Conservation (phyloP, 2,797 vertebrate genomes). For the Glossophaga mutica region DNA sequence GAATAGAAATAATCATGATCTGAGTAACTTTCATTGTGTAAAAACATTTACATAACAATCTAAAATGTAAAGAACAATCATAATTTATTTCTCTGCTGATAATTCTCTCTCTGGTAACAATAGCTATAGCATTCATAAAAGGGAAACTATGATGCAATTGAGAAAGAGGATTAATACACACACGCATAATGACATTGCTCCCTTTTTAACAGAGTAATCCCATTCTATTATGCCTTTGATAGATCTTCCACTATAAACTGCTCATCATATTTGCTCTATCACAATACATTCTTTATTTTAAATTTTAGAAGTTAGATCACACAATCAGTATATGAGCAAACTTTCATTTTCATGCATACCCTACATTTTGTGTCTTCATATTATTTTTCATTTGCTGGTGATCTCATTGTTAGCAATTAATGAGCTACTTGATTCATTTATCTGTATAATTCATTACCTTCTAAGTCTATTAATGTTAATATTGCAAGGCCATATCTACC, state of each 20-base stretch:
- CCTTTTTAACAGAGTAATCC: not conserved
- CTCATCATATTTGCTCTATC: not conserved
- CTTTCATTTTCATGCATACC: not conserved
- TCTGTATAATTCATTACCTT: not conserved
- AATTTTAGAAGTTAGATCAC: not conserved
- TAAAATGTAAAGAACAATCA: not conserved
- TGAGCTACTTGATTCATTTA: not conserved
- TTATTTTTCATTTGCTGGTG: not conserved
- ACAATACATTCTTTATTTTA: not conserved
- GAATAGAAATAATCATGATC: not conserved
- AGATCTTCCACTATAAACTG: not conserved
- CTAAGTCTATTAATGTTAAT: not conserved
- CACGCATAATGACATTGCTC: not conserved
- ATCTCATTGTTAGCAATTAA: not conserved
- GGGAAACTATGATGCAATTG: not conserved
- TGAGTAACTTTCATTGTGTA: not conserved
- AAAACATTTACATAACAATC: not conserved
- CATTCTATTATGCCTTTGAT: not conserved
- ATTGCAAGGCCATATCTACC: not conserved
- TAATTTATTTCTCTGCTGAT: not conserved
- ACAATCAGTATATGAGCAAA: not conserved
- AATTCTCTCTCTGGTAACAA: not conserved
- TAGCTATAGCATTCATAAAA: not conserved
- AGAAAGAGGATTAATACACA: not conserved
- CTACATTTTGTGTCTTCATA: not conserved